Evolutionary conservation across 2,797 vertebrate species (phyloP).

Genomic region (Cottoperca gobio): DNA sequence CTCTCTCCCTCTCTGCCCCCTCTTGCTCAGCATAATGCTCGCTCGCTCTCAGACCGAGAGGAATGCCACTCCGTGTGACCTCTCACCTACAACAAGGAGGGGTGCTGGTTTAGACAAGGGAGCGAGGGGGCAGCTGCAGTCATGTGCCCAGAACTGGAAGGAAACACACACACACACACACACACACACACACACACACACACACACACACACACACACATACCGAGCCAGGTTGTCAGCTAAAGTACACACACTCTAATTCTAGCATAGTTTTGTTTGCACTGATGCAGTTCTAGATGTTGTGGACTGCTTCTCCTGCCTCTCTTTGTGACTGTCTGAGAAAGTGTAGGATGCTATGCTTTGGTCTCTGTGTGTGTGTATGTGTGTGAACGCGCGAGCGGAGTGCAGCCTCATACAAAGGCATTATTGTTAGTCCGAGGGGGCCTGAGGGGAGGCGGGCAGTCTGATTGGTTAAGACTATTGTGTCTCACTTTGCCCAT

Average conservation of each 20-base stretch:
- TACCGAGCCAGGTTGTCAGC: constrained; percentile 33
- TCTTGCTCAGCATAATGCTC: constrained; percentile 43
- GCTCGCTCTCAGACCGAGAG: constrained; percentile 79
- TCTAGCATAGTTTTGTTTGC: constrained; percentile 20
- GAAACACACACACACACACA: constrained; percentile 47
- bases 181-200: constrained; percentile 20
- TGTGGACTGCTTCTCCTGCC: constrained; percentile 23
- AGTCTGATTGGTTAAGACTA: constrained; percentile 88
- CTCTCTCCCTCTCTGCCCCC: constrained; percentile 29
- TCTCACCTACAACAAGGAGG: constrained; percentile 84
- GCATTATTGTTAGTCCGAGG: constrained; percentile 82
- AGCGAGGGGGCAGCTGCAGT: constrained; percentile 74
- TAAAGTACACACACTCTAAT: constrained; percentile 25
- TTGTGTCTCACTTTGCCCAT: constrained; percentile 84
- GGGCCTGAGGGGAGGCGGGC: constrained; percentile 81
- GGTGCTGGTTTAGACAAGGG: constrained; percentile 68
- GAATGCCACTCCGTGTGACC: constrained; percentile 88
- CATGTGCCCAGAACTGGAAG: constrained; percentile 74
- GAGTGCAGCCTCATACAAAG: constrained; percentile 85
- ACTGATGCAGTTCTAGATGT: constrained; percentile 31
- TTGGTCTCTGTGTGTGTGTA: constrained; percentile 29
- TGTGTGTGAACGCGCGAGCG: constrained; percentile 66
- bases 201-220: constrained; percentile 19
- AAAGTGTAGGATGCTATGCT: constrained; percentile 60
- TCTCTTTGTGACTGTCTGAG: constrained; percentile 55